Conservation (phyloP, 2,797 vertebrate species). For the Melanotaenia nigrans region DNA sequence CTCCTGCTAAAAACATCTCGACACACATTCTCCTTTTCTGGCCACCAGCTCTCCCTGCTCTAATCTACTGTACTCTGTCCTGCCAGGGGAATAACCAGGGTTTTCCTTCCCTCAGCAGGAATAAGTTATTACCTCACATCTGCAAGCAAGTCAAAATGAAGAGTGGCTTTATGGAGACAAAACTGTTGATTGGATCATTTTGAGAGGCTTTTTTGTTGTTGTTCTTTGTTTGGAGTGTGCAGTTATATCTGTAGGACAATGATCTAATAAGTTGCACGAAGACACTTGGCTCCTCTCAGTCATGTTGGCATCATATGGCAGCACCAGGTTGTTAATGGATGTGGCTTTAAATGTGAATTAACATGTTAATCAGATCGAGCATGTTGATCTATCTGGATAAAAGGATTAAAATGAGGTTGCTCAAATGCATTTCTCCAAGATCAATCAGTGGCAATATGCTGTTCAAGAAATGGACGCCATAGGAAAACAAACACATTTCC, state of each 20-base stretch:
- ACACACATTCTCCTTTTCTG: constrained; percentile 62
- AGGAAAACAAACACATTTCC: too few relatives aligned
- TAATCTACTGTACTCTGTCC: constrained; percentile 46
- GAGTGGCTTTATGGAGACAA: not conserved
- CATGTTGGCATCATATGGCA: not conserved
- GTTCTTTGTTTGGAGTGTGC: not conserved
- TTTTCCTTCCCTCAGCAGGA: constrained; percentile 36
- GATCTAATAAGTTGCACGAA: not conserved
- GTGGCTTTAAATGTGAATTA: constrained; percentile 8
- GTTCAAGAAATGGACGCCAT: too few relatives aligned
- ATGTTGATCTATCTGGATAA: constrained; percentile 7
- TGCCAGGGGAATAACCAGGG: constrained; percentile 46
- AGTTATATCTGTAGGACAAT: not conserved
- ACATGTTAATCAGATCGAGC: constrained; percentile 19
- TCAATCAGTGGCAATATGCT: not conserved
- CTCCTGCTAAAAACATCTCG: constrained; percentile 62
- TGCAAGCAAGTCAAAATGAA: not conserved
- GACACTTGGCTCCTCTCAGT: not conserved
- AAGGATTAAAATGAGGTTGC: too few relatives aligned
- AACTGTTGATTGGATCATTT: not conserved
- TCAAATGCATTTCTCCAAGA: not conserved
- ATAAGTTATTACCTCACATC: constrained; percentile 41
- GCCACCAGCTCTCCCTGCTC: constrained; percentile 45
- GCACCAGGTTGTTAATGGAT: constrained; percentile 9
- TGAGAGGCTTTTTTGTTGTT: not conserved